Evolutionary conservation across 2,888 invertebrate genomes (phyloP).

Genomic region (Zaprionus bogoriensis): DNA sequence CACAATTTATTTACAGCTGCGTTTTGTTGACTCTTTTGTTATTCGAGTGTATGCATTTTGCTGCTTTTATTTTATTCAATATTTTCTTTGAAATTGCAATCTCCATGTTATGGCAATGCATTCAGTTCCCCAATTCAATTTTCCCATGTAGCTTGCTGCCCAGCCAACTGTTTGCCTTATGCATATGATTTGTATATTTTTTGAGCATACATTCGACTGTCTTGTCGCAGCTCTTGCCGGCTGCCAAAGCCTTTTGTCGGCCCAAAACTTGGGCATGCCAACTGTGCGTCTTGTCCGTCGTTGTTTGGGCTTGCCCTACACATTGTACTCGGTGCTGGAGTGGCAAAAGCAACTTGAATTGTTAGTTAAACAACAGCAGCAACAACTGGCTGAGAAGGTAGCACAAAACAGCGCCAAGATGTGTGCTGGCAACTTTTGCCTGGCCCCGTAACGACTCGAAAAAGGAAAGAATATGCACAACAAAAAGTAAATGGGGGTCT

Average conservation of each 20-base stretch:
- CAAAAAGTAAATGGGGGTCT: slow-evolving; percentile 13
- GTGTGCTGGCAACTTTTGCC: slow-evolving; percentile 43
- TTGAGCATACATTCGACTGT: not conserved
- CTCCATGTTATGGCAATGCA: not conserved
- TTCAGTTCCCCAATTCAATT: not conserved
- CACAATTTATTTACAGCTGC: not conserved
- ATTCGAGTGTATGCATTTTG: not conserved
- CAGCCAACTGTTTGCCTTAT: not conserved
- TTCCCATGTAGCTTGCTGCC: not conserved
- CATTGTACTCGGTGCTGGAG: slow-evolving; percentile 26
- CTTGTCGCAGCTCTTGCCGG: not conserved
- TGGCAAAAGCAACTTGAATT: slow-evolving; percentile 44
- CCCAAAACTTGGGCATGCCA: slow-evolving; percentile 4
- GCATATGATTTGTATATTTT: not conserved
- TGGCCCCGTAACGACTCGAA: slow-evolving; percentile 20
- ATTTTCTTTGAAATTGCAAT: not conserved
- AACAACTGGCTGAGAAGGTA: slow-evolving; percentile 41
- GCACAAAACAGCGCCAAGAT: slow-evolving; percentile 45
- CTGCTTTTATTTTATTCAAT: not conserved
- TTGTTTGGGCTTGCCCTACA: slow-evolving; percentile 23
- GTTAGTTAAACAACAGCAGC: slow-evolving; percentile 42
- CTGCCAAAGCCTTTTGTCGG: not conserved
- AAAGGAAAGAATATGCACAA: slow-evolving; percentile 5
- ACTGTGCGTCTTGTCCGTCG: slow-evolving; percentile 7
- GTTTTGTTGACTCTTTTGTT: not conserved